These are phyloP conservation scores for Mechanitis messenoides DNA, from an alignment of 2,888 invertebrate species.

Conservation along the genomic window DNA sequence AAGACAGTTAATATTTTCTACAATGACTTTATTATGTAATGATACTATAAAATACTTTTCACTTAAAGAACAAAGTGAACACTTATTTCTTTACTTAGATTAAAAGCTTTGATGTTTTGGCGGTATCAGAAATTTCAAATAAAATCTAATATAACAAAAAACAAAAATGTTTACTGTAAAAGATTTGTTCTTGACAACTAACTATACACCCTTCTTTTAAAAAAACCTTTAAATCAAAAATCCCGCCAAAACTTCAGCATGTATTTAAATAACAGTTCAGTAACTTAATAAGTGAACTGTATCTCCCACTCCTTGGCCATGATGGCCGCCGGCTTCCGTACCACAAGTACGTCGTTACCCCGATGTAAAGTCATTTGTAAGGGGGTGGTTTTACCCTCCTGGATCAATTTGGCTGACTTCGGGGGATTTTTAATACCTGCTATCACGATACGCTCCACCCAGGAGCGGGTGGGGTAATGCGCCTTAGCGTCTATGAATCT, in stretches of 20 bases:
- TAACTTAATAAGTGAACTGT: constrained; percentile 57
- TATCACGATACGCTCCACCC: constrained; percentile 93
- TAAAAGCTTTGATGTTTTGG: not conserved
- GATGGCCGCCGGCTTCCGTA: constrained; percentile 91
- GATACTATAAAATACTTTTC: constrained; percentile 4
- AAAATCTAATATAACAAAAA: not conserved
- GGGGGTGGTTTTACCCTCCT: constrained; percentile 75
- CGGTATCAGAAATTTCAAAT: not conserved
- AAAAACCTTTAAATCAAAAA: not conserved
- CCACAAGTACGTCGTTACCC: constrained; percentile 81
- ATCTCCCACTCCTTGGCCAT: constrained; percentile 89
- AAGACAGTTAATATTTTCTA: not conserved
- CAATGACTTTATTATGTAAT: not conserved
- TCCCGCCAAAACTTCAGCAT: not conserved
- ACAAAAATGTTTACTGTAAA: not conserved
- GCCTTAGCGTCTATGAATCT: constrained; percentile 79
- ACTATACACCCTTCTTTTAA: not conserved
- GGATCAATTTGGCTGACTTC: constrained; percentile 77
- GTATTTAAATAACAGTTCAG: not conserved
- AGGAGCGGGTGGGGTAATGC: constrained; percentile 84
- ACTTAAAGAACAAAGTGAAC: constrained; percentile 7
- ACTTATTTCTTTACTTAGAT: constrained; percentile 10
- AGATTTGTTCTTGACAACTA: not conserved
- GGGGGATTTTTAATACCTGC: constrained; percentile 84
- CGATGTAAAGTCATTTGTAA: constrained; percentile 82